Evolutionary conservation across 2,888 invertebrate genomes (phyloP), one percentile per base, ranked within the genome.

Genomic region (Panopea generosa): DNA sequence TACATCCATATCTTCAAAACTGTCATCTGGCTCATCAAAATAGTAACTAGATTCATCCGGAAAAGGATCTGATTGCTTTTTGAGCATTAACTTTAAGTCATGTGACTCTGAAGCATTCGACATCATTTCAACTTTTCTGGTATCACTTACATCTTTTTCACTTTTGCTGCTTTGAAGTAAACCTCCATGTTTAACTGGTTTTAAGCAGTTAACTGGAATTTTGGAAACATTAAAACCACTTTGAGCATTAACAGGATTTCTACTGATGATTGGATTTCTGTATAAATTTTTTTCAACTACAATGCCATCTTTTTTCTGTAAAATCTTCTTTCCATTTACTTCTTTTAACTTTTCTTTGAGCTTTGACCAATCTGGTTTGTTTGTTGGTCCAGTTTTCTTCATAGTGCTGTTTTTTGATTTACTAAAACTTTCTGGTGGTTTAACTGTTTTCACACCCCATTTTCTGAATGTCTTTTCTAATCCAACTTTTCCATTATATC

Each of bases 401-500:
- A 33, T 11, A 33, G 33, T 4, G 11, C 11, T 33, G 33, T 11
- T 33, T 33, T 33, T 33, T 33, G 11, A 33, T 33, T 33, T 33
- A 33, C 33, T 11, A 33, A 4, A 33, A 33, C 4, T 4, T 33
- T 33, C 33, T 33, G 3, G 16, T 6, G 18, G 6, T 47, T 47
- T 47, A 3, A 20, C 6, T 60, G 60, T 45, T 47, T 45, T 45
- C 27, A 27, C 22, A n/a, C 27, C 33, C 33, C 4, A 9, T 22
- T 59, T 68, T 50, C 50, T 79, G 33, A 75, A 79, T 16, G 63
- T 65, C 33, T 79, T 79, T 22, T 75, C 75, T n/a, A 55, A 20
- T 7, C 75, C 74, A 52, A 65, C 60, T 62, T 72, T 67, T 18
- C 75, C 75, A 74, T 50, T 75, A 29, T 59, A 60, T 22, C 65